Conservation (phyloP, 1,140 invertebrate genomes). For the Drosophila mauritiana region DNA sequence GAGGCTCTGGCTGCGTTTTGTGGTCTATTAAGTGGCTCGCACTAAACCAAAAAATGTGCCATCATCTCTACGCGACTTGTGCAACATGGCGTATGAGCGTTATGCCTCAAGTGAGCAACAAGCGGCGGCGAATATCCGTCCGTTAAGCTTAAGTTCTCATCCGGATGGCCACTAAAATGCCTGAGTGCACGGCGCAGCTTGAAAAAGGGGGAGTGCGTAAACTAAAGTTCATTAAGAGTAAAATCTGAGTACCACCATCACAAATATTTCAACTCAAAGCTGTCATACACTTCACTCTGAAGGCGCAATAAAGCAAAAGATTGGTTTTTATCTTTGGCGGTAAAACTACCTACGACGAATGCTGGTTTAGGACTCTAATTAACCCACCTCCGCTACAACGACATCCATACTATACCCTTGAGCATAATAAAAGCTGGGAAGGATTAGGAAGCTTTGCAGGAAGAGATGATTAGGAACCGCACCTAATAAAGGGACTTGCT, state of each 20-base stretch:
- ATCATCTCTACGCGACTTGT: constrained; percentile 73
- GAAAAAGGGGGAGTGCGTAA: constrained; percentile 15
- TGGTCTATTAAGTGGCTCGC: constrained; percentile 78
- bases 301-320: background rate
- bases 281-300: constrained; percentile 12
- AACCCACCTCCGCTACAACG: constrained; percentile 30
- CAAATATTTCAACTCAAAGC: background rate
- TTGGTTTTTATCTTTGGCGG: background rate
- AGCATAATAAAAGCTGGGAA: constrained; percentile 30
- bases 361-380: constrained; percentile 31
- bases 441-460: constrained; percentile 10
- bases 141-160: constrained; percentile 33
- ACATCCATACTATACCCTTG: constrained; percentile 21
- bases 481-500: background rate
- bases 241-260: constrained; percentile 16
- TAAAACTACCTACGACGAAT: background rate
- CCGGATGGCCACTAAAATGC: constrained; percentile 49
- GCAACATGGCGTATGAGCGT: constrained; percentile 58
- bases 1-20: constrained; percentile 71
- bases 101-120: constrained; percentile 68
- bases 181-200: constrained; percentile 51
- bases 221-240: constrained; percentile 70
- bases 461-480: constrained; percentile 5
- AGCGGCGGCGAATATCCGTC: constrained; percentile 39
- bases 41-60: constrained; percentile 72